Evolutionary conservation across 53 echinoderm and acorn worm species (phyloP).

Genomic region (Mesocentrotus franciscanus): DNA sequence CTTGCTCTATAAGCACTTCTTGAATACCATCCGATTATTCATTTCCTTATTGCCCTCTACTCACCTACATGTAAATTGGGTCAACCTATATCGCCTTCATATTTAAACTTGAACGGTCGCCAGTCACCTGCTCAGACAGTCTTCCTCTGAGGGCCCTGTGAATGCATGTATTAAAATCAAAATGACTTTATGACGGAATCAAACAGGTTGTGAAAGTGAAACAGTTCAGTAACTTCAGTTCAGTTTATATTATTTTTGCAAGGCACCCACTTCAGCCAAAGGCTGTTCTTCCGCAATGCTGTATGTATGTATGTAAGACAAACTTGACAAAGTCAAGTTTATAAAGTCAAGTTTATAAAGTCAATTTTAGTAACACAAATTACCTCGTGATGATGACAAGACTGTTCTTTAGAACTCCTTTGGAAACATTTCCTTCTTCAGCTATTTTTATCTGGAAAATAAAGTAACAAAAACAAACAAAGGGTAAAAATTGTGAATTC

Average conservation of each 20-base stretch:
- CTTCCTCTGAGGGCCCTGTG: neutral
- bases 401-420: neutral
- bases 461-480: neutral
- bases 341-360: neutral
- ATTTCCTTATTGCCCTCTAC: constrained; percentile 6
- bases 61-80: neutral
- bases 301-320: neutral
- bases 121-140: neutral
- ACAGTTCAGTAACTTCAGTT: neutral
- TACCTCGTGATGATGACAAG: neutral
- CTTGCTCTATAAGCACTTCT: neutral
- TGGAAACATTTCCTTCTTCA: neutral
- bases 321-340: neutral
- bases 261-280: too few species aligned
- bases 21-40: neutral
- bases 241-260: too few species aligned
- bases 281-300: neutral
- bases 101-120: neutral
- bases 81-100: neutral
- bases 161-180: neutral
- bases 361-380: neutral
- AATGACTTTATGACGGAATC: neutral
- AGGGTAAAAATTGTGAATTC: neutral
- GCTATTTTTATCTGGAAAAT: neutral
- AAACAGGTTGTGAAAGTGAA: neutral